Conservation (phyloP, 2,888 invertebrate genomes). For the Graphium colonna region DNA sequence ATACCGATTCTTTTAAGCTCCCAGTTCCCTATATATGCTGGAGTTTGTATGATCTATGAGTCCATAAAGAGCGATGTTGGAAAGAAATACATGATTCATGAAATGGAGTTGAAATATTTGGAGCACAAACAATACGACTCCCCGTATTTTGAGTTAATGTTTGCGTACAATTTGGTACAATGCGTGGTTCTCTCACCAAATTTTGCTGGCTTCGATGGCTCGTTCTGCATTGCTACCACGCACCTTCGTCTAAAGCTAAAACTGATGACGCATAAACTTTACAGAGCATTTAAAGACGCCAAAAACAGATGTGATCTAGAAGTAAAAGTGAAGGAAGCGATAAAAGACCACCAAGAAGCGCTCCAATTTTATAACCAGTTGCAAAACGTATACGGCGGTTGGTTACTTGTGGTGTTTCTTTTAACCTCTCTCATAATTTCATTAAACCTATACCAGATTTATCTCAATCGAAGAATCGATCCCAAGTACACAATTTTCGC, state of each 20-base stretch:
- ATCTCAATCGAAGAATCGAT: conserved; percentile 43
- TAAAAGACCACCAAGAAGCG: conserved; percentile 53
- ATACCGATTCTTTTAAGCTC: conserved; percentile 45
- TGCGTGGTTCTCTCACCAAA: conserved; percentile 45
- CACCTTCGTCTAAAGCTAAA: conserved; percentile 57
- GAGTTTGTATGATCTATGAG: conserved; percentile 43
- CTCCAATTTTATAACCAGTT: conserved; percentile 44
- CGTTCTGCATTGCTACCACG: conserved; percentile 56
- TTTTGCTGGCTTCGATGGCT: conserved; percentile 56
- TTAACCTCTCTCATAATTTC: conserved; percentile 51
- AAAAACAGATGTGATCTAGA: conserved; percentile 37
- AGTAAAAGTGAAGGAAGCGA: conserved; percentile 39
- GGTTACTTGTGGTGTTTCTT: conserved; percentile 53
- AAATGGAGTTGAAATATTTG: conserved; percentile 50
- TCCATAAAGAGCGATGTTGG: conserved; percentile 45
- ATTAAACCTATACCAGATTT: conserved; percentile 53
- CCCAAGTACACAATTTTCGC: conserved; percentile 51
- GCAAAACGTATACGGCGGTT: conserved; percentile 53
- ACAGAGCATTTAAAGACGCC: conserved; percentile 42
- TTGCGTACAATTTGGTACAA: conserved; percentile 47
- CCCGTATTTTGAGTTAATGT: conserved; percentile 55
- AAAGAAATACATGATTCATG: conserved; percentile 51
- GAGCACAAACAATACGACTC: conserved; percentile 53
- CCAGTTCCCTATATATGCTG: conserved; percentile 54
- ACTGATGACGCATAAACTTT: conserved; percentile 44